phyloP scores from a whole-genome alignment of 2,113 vertebrate genomes.

The Gallinago media region DNA sequence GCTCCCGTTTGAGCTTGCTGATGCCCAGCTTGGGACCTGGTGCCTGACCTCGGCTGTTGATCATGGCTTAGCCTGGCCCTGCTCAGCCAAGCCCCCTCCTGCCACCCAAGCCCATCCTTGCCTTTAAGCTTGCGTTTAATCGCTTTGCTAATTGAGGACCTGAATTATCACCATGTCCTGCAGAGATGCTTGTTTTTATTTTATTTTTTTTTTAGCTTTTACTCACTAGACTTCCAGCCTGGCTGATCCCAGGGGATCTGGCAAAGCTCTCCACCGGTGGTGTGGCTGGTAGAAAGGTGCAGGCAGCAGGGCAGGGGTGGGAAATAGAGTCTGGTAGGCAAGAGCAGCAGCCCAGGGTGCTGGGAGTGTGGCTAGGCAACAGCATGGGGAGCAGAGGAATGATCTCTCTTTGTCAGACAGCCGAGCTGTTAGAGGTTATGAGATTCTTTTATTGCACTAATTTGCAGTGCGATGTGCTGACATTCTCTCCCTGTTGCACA shows the following conservation, averaged over 20 bases:
- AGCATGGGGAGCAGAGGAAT: conserved; percentile 51
- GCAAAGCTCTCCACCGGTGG: neutral
- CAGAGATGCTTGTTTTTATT: neutral
- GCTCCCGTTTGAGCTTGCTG: accelerated
- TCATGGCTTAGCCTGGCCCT: neutral
- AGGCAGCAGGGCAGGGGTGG: neutral
- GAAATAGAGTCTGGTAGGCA: neutral
- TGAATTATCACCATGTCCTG: neutral
- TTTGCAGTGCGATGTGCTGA: conserved; percentile 37
- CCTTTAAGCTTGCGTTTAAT: neutral
- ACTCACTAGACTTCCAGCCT: neutral
- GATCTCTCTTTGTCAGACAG: conserved; percentile 72
- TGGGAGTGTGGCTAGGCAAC: conserved; percentile 59
- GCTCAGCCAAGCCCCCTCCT: neutral
- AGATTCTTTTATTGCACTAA: conserved; percentile 65
- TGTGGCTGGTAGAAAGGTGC: neutral
- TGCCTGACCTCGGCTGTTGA: neutral
- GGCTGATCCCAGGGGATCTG: neutral
- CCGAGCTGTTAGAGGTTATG: conserved; percentile 40
- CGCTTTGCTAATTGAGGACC: neutral
- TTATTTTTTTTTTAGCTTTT: neutral
- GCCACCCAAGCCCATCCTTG: neutral
- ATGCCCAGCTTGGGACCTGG: neutral
- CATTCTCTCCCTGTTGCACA: conserved; percentile 58
- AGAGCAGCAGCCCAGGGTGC: conserved; percentile 37